Evolutionary conservation across 2,797 vertebrate species (phyloP).

Genomic region (Lepus townsendii): DNA sequence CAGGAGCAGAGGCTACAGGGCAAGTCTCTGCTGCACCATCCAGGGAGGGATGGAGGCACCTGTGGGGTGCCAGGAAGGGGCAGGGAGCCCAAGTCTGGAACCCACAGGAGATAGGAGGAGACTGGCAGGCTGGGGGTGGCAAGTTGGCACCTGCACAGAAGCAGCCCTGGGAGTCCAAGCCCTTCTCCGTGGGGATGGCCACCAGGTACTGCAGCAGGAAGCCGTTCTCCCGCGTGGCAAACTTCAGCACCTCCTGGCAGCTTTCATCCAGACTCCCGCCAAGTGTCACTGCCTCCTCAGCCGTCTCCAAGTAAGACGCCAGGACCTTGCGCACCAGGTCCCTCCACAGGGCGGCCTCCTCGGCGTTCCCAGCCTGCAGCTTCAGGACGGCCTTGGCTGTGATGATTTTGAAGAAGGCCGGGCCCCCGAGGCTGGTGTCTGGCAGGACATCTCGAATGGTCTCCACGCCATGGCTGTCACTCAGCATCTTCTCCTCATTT

Average conservation of each 20-base stretch:
- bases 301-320: slow-evolving; percentile 93
- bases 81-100: neutral
- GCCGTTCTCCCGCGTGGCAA: slow-evolving; percentile 91
- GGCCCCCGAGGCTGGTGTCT: slow-evolving; percentile 93
- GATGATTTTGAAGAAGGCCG: slow-evolving; percentile 95
- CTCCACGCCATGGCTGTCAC: slow-evolving; percentile 90
- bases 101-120: neutral
- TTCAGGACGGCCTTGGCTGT: slow-evolving; percentile 92
- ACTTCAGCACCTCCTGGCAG: slow-evolving; percentile 93
- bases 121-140: neutral
- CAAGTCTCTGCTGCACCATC: neutral
- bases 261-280: slow-evolving; percentile 88
- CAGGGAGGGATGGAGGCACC: neutral
- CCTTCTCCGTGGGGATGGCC: slow-evolving; percentile 94
- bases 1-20: neutral
- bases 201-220: slow-evolving; percentile 92
- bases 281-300: slow-evolving; percentile 88
- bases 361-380: slow-evolving; percentile 90
- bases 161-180: slow-evolving; percentile 95
- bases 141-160: slow-evolving; percentile 95
- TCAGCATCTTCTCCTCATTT: slow-evolving; percentile 90
- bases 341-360: slow-evolving; percentile 94
- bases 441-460: slow-evolving; percentile 96
- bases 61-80: neutral
- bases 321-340: slow-evolving; percentile 93